Conservation (phyloP, 1,140 invertebrate genomes). For the Teleogryllus occipitalis region DNA sequence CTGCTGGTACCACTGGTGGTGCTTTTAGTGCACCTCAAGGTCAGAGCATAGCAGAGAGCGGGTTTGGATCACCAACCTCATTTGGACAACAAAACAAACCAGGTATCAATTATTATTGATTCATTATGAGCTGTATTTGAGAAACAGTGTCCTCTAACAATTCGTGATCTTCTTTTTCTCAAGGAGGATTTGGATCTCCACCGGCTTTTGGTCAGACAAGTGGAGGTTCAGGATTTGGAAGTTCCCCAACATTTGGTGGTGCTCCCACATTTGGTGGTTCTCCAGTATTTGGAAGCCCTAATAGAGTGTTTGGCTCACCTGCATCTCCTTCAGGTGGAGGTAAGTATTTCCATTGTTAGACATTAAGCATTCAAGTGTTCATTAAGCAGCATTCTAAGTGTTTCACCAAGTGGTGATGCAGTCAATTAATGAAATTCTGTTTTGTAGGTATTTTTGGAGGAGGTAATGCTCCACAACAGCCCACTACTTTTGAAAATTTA, state of each 20-base stretch:
- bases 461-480: conserved; percentile 28
- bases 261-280: conserved; percentile 40
- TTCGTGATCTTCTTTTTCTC: not conserved
- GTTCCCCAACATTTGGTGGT: conserved; percentile 40
- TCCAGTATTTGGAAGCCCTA: conserved; percentile 23
- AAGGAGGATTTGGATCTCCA: conserved; percentile 16
- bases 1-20: not conserved
- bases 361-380: too few species aligned
- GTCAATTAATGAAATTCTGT: not conserved
- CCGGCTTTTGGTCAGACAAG: conserved; percentile 20
- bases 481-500: conserved; percentile 45
- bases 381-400: too few species aligned
- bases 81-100: conserved; percentile 18
- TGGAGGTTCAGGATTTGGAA: conserved; percentile 36
- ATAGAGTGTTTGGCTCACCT: conserved; percentile 23
- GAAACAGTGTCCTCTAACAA: not conserved
- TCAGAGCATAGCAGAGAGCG: conserved; percentile 15
- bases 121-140: too few species aligned
- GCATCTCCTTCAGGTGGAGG: conserved; percentile 3
- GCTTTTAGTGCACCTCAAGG: conserved; percentile 15
- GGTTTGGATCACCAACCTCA: conserved; percentile 13
- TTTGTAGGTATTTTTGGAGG: not conserved
- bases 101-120: not conserved
- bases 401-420: too few species aligned
- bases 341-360: not conserved